Conservation (phyloP, 2,797 vertebrate genomes). For the Myripristis jacobus region DNA sequence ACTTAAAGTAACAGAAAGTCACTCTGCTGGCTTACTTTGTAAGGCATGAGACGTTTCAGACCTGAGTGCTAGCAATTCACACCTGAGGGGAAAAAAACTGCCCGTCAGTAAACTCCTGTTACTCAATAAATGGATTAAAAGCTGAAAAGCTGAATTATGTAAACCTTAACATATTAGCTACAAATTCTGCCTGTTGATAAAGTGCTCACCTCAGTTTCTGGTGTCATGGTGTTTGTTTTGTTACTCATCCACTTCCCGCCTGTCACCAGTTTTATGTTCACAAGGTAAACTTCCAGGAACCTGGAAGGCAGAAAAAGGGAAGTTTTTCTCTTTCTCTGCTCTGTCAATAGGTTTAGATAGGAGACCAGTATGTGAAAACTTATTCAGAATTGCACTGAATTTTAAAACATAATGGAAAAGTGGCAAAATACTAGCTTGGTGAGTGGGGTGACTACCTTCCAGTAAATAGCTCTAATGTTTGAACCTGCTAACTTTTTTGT, state of each 20-base stretch:
- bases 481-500: no score
- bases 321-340: neutral
- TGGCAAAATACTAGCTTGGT: no score
- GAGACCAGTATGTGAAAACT: neutral
- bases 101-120: neutral
- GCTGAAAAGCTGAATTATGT: neutral
- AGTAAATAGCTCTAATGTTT: no score
- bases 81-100: neutral
- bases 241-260: neutral
- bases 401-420: neutral
- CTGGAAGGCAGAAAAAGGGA: no score
- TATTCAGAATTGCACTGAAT: neutral
- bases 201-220: no score
- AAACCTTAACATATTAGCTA: neutral
- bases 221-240: neutral
- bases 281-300: neutral
- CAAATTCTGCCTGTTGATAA: neutral
- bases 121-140: neutral
- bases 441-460: no score
- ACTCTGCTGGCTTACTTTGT: no score
- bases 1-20: no score
- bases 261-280: neutral
- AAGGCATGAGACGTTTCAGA: no score
- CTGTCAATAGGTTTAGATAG: neutral
- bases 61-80: no score